Evolutionary conservation across 1,140 invertebrate genomes (phyloP).

Genomic region (Lordiphosa clarofinis): DNA sequence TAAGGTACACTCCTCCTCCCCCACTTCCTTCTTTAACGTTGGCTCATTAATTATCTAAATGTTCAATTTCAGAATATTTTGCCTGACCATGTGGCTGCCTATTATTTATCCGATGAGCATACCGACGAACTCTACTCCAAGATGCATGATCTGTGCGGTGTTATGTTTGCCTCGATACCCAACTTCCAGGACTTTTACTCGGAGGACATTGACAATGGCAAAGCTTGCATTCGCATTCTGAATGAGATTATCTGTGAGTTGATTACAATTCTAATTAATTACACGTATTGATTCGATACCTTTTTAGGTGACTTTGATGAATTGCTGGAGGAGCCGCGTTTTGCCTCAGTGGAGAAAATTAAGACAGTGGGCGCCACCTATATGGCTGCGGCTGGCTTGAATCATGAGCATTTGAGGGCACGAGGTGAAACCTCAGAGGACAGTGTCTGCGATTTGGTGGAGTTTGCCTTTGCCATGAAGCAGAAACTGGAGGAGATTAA

Average conservation of each 20-base stretch:
- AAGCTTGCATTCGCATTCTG: constrained; percentile 97
- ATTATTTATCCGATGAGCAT: constrained; percentile 91
- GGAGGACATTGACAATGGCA: constrained; percentile 97
- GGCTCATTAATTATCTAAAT: constrained; percentile 52
- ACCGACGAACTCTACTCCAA: constrained; percentile 95
- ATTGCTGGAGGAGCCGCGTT: constrained; percentile 92
- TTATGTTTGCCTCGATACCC: constrained; percentile 98
- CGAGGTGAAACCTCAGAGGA: constrained; percentile 82
- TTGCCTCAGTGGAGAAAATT: constrained; percentile 97
- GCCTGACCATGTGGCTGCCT: constrained; percentile 96
- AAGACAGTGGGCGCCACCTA: constrained; percentile 98
- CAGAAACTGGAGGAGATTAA: constrained; percentile 95
- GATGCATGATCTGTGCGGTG: constrained; percentile 94
- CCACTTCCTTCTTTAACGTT: neutral
- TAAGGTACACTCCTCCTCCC: constrained; percentile 52
- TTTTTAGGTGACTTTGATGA: constrained; percentile 90
- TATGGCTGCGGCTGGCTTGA: constrained; percentile 99
- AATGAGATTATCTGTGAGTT: constrained; percentile 94
- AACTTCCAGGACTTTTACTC: constrained; percentile 99
- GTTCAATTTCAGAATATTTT: constrained; percentile 87
- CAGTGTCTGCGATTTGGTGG: constrained; percentile 92
- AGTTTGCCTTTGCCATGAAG: constrained; percentile 96
- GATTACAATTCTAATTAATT: constrained; percentile 48
- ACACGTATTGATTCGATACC: constrained; percentile 13
- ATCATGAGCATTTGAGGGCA: constrained; percentile 85